phyloP scores from a whole-genome alignment of 1,140 invertebrate species.

The Drosophila hydei region DNA sequence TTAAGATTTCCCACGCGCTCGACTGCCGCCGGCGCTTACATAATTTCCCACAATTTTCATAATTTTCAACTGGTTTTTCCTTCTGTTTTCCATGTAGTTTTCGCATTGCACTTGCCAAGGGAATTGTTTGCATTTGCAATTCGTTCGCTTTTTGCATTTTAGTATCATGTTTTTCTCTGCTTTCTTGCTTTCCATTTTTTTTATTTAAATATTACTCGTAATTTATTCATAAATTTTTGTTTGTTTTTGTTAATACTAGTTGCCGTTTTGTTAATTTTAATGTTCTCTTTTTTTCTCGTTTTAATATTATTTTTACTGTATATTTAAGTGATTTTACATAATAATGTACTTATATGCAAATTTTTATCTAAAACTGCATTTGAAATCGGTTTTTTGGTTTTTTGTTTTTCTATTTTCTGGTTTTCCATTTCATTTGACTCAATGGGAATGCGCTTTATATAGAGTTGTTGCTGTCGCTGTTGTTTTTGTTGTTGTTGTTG shows the following conservation, averaged over 20 bases:
- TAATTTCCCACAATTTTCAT: constrained; percentile 50
- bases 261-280: constrained; percentile 42
- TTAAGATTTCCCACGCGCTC: constrained; percentile 53
- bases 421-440: constrained; percentile 55
- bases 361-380: constrained; percentile 74
- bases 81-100: constrained; percentile 14
- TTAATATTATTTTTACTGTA: constrained; percentile 52
- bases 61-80: constrained; percentile 23
- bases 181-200: neutral
- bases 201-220: constrained; percentile 64
- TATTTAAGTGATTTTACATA: constrained; percentile 81
- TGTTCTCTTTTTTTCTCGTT: constrained; percentile 33
- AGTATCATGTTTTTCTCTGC: too few relatives aligned
- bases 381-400: constrained; percentile 39
- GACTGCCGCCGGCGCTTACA: constrained; percentile 40
- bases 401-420: constrained; percentile 31
- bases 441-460: constrained; percentile 39
- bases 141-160: constrained; percentile 41
- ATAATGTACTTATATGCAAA: constrained; percentile 80
- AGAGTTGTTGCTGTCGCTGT: constrained; percentile 30
- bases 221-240: constrained; percentile 74
- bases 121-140: constrained; percentile 40
- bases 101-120: constrained; percentile 28
- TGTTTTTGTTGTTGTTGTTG: constrained; percentile 48
- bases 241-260: constrained; percentile 63